Evolutionary conservation across 2,888 invertebrate genomes (phyloP).

Genomic region (Lobophora halterata): DNA sequence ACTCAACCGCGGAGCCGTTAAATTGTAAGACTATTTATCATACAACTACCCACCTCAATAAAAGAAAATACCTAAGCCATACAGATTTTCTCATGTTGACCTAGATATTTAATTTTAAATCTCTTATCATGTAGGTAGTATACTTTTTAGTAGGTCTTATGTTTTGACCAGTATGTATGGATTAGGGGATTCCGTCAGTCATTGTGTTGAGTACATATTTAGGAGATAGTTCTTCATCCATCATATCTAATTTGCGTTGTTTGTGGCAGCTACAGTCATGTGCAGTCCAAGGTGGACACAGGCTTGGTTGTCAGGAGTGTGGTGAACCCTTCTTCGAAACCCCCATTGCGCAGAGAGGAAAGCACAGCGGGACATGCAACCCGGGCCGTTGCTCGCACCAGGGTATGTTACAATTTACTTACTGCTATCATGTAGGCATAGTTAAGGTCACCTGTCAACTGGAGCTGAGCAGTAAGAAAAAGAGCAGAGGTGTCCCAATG

Average conservation of each 20-base stretch:
- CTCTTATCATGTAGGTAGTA: too few species aligned
- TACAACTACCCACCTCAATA: constrained; percentile 18
- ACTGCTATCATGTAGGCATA: too few species aligned
- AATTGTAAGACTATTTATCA: constrained; percentile 43
- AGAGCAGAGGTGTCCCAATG: too few species aligned
- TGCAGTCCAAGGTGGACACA: constrained; percentile 71
- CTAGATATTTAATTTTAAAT: too few species aligned
- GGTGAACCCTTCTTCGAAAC: constrained; percentile 52
- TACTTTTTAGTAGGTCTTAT: too few species aligned
- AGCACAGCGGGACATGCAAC: constrained; percentile 64
- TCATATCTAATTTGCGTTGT: too few species aligned
- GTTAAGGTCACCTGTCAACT: too few species aligned
- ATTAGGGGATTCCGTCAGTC: too few species aligned
- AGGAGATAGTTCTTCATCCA: too few species aligned
- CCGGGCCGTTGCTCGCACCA: constrained; percentile 52
- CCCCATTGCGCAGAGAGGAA: constrained; percentile 65
- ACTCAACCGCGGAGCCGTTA: constrained; percentile 40
- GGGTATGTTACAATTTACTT: constrained; percentile 43
- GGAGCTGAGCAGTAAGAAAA: too few species aligned
- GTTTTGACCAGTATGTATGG: too few species aligned
- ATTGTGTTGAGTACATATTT: too few species aligned
- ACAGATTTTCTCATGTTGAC: constrained; percentile 7
- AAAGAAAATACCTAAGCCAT: constrained; percentile 5
- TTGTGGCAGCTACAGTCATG: constrained; percentile 68
- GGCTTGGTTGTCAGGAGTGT: constrained; percentile 49